phyloP scores from a whole-genome alignment of 2,113 vertebrate species.

The Heptranchias perlo region DNA sequence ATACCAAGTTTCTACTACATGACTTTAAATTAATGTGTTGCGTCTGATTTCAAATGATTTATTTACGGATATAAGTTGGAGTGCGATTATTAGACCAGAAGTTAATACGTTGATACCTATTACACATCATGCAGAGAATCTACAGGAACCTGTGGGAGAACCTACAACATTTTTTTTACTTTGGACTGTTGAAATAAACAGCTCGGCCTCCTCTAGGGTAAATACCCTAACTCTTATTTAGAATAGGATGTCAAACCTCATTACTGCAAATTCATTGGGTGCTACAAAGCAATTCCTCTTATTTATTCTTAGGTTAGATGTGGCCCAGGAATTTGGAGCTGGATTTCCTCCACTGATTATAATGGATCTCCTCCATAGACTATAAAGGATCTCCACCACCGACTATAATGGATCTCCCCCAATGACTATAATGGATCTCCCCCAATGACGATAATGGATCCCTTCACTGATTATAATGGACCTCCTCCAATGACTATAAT shows the following conservation, averaged over 20 bases:
- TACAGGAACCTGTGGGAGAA: neutral
- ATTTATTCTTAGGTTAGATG: neutral
- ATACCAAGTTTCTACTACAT: neutral
- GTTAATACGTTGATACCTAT: neutral
- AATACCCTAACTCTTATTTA: neutral
- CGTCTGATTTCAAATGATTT: neutral
- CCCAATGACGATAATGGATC: no score
- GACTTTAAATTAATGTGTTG: neutral
- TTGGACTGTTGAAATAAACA: neutral
- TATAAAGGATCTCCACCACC: no score
- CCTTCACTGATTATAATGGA: no score
- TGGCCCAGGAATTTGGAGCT: neutral
- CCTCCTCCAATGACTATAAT: no score
- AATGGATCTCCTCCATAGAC: no score
- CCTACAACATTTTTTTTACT: neutral
- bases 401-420: no score
- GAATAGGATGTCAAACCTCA: neutral
- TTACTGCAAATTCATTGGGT: no score
- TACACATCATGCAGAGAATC: neutral
- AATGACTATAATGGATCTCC: no score
- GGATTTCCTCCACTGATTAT: no score
- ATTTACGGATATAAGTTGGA: neutral
- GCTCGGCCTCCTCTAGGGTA: neutral
- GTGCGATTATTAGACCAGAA: neutral
- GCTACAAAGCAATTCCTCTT: no score